Percentiles rank a stretch among this genome's conserved stretches.
phyloP scores from a whole-genome alignment of 2,113 vertebrate genomes.

The Hemichromis elongatus region DNA sequence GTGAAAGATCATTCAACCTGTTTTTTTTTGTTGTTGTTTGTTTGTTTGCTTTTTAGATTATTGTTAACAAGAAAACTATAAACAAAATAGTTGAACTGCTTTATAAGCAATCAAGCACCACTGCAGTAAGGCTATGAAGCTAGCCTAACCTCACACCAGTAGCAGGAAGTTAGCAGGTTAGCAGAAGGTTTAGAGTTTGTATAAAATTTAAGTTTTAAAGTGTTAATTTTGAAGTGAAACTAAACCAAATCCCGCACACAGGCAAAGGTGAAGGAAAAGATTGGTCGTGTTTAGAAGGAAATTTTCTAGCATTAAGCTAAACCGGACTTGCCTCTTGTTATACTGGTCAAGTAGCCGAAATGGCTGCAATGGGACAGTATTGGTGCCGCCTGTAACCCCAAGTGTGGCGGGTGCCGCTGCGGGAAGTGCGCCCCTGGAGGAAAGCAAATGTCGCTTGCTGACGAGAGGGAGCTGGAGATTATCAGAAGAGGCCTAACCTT shows the following conservation, averaged over 20 bases:
- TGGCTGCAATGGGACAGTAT: no score
- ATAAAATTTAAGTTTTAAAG: background rate
- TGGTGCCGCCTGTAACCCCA: no score
- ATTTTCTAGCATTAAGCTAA: background rate
- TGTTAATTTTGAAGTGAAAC: background rate
- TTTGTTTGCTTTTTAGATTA: background rate
- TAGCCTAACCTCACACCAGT: background rate
- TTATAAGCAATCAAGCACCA: background rate
- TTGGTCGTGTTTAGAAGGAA: background rate
- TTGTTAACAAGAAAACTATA: background rate
- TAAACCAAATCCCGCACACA: background rate
- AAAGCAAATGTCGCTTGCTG: no score
- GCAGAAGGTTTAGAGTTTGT: background rate
- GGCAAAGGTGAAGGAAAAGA: background rate
- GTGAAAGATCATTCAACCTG: background rate
- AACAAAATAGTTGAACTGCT: background rate
- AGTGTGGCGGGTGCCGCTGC: no score
- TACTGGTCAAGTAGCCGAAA: fast-evolving
- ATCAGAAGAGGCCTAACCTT: no score
- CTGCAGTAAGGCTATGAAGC: no score
- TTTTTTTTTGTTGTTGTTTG: background rate
- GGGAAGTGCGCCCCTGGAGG: no score
- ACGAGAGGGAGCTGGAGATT: no score
- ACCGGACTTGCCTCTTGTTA: background rate
- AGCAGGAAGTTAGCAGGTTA: background rate